Conservation (phyloP, 2,797 vertebrate species). For the Alosa sapidissima region DNA sequence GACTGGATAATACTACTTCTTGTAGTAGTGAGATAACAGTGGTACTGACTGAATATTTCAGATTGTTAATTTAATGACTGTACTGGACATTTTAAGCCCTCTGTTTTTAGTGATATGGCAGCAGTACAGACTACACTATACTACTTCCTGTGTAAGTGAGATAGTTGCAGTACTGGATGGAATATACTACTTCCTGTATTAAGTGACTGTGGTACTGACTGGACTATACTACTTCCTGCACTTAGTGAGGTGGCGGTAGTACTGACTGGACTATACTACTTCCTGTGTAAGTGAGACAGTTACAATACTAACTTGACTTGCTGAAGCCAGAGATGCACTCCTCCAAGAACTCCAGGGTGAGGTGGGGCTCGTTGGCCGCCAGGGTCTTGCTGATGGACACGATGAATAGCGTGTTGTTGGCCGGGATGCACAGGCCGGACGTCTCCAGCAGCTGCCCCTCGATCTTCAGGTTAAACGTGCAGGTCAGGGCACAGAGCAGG, state of each 20-base stretch:
- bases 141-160: no score
- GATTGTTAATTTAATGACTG: no score
- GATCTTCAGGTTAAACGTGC: slow-evolving; percentile 99
- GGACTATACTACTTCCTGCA: background rate
- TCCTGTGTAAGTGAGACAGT: no score
- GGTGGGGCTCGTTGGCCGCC: slow-evolving; percentile 96
- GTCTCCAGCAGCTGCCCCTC: slow-evolving; percentile 98
- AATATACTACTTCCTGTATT: background rate
- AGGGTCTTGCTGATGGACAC: slow-evolving; percentile 99
- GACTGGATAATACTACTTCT: no score
- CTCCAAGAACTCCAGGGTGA: slow-evolving; percentile 97
- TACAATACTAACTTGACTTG: slow-evolving; percentile 91
- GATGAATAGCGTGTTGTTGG: slow-evolving; percentile 99
- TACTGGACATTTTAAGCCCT: background rate
- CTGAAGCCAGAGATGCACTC: slow-evolving; percentile 99
- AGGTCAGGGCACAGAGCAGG: slow-evolving; percentile 97
- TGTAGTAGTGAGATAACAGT: no score
- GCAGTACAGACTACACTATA: background rate
- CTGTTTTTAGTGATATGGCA: background rate
- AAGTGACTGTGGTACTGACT: background rate
- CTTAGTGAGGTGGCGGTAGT: no score
- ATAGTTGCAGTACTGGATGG: background rate
- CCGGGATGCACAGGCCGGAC: slow-evolving; percentile 97
- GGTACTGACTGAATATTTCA: no score
- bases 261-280: background rate